Percentiles rank a stretch among this genome's conserved stretches.
Evolutionary conservation across 1,140 invertebrate species (phyloP).

Genomic region (Caenorhabditis tropicalis): DNA sequence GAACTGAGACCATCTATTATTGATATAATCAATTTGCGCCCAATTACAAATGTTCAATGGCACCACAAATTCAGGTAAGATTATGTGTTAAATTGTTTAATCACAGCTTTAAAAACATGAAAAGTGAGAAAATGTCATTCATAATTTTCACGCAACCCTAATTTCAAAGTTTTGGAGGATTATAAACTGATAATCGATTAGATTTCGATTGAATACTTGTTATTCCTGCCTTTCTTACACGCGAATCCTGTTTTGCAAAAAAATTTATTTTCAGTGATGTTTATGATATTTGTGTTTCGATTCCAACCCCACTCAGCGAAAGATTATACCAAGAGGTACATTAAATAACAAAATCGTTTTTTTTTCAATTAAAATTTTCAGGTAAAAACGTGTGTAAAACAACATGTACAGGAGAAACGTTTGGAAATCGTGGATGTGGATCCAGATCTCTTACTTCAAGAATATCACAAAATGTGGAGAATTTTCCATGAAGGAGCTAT

Average conservation of each 20-base stretch:
- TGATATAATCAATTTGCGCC: slow-evolving; percentile 34
- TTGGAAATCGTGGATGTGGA: slow-evolving; percentile 39
- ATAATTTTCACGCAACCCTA: no score
- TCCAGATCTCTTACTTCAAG: slow-evolving; percentile 53
- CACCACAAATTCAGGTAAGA: slow-evolving; percentile 42
- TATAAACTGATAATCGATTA: no score
- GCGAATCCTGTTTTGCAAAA: no score
- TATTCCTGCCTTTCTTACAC: no score
- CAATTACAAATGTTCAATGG: slow-evolving; percentile 28
- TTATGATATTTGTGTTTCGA: slow-evolving; percentile 64
- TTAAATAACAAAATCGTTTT: no score
- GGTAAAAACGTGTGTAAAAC: slow-evolving; percentile 55
- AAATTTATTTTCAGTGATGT: slow-evolving; percentile 61
- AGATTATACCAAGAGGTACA: slow-evolving; percentile 53
- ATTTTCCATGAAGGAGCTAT: slow-evolving; percentile 59
- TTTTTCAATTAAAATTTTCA: neutral
- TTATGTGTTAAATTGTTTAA: neutral
- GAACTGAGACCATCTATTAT: slow-evolving; percentile 16
- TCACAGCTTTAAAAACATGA: neutral
- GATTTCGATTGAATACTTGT: no score
- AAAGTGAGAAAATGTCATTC: neutral
- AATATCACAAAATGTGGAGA: slow-evolving; percentile 64
- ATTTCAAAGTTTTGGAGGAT: no score
- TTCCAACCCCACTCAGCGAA: slow-evolving; percentile 62
- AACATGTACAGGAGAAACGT: slow-evolving; percentile 32